phyloP scores from a whole-genome alignment of 2,113 vertebrate genomes.

The Poecile atricapillus region DNA sequence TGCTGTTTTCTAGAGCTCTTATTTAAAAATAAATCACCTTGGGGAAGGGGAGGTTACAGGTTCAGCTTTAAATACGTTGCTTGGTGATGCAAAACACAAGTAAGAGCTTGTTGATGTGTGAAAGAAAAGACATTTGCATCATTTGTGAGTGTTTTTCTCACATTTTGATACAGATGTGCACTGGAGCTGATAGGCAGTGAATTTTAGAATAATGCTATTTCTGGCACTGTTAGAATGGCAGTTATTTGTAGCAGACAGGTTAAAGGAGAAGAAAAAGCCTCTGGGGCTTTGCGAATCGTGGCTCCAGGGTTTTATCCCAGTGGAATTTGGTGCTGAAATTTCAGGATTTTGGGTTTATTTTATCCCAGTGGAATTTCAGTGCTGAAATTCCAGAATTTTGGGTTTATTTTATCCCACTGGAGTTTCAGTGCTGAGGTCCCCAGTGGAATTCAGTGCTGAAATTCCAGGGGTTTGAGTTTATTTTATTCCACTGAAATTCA shows the following conservation, averaged over 20 bases:
- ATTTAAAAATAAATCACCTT: not conserved
- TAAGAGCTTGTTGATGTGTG: not conserved
- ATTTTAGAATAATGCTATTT: not conserved
- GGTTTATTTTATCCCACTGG: not conserved
- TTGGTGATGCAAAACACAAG: not conserved
- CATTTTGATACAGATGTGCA: not conserved
- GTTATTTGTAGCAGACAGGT: not conserved
- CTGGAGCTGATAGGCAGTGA: not conserved
- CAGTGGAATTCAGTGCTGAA: not conserved
- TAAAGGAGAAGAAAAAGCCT: not conserved
- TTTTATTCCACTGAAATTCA: not conserved
- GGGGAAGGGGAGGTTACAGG: not conserved
- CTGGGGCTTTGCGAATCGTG: not conserved
- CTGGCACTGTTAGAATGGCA: not conserved
- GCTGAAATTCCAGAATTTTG: not conserved
- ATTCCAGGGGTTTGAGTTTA: accelerated
- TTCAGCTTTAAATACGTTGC: not conserved
- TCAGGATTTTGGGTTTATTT: not conserved
- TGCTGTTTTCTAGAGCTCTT: not conserved
- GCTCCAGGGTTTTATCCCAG: not conserved
- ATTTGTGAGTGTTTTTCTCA: not conserved
- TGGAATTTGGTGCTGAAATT: not conserved
- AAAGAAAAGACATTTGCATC: not conserved
- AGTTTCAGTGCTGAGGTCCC: not conserved
- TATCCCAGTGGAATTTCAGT: not conserved